Evolutionary conservation across 2,797 vertebrate species (phyloP).

Genomic region (Galago senegalensis): DNA sequence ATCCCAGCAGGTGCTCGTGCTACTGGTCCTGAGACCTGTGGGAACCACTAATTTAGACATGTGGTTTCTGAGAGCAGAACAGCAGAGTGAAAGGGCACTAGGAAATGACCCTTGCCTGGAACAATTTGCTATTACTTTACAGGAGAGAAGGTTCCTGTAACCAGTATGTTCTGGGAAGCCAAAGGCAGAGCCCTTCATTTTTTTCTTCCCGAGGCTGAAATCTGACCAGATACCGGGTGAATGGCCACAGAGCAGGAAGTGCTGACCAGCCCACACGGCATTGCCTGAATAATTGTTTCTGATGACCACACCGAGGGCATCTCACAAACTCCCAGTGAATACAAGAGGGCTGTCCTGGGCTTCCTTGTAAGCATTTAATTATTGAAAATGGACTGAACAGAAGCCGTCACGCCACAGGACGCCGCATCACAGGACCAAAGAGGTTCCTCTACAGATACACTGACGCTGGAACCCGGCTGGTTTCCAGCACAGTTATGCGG

Average conservation of each 20-base stretch:
- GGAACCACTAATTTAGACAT: background rate
- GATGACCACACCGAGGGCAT: background rate
- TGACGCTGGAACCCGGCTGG: background rate
- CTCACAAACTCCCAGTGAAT: background rate
- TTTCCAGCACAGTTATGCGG: background rate
- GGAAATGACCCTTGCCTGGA: background rate
- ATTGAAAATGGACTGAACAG: constrained; percentile 7
- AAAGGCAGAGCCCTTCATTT: background rate
- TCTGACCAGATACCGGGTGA: constrained; percentile 26
- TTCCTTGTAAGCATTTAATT: background rate
- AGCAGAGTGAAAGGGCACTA: background rate
- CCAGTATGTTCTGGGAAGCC: background rate
- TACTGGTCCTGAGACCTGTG: background rate
- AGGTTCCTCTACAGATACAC: background rate
- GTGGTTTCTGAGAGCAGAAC: background rate
- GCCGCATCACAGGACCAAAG: background rate
- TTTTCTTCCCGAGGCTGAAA: background rate
- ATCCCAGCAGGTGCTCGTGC: background rate
- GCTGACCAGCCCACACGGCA: background rate
- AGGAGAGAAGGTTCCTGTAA: background rate
- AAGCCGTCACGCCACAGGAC: background rate
- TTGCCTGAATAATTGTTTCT: background rate
- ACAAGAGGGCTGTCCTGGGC: background rate
- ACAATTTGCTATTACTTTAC: background rate
- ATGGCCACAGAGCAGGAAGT: background rate